Evolutionary conservation across 2,888 invertebrate species (phyloP).

Genomic region (Stenichneumon culpator): DNA sequence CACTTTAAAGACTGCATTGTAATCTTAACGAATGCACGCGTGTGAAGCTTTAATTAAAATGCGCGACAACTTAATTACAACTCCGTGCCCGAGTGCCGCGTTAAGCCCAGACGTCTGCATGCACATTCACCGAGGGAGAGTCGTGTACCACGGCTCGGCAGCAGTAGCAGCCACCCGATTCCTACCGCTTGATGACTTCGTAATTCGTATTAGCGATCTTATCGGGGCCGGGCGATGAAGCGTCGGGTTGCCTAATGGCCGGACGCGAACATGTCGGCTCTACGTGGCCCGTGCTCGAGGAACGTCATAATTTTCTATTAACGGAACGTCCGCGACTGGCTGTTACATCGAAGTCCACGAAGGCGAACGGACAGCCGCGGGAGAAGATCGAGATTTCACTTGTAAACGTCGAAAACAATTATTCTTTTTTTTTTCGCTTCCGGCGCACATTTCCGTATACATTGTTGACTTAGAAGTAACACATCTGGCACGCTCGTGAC

Average conservation of each 20-base stretch:
- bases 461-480: too few species aligned
- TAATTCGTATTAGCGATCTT: conserved; percentile 75
- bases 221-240: conserved; percentile 58
- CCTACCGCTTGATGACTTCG: conserved; percentile 70
- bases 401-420: not conserved
- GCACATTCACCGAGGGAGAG: not conserved
- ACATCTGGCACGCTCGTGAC: too few species aligned
- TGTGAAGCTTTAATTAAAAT: conserved; percentile 72
- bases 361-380: not conserved
- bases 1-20: conserved; percentile 65
- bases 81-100: conserved; percentile 28
- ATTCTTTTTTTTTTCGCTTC: not conserved
- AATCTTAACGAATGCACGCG: conserved; percentile 67
- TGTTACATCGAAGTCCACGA: conserved; percentile 9
- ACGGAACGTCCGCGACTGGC: conserved; percentile 11
- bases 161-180: conserved; percentile 31
- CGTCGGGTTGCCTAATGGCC: conserved; percentile 67
- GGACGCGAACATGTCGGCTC: conserved; percentile 62
- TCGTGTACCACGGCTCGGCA: not conserved
- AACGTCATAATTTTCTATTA: conserved; percentile 65
- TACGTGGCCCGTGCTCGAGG: conserved; percentile 17
- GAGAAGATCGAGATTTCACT: not conserved
- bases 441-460: too few species aligned
- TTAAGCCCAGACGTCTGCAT: not conserved
- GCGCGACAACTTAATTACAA: conserved; percentile 69